Evolutionary conservation across 1,140 invertebrate species (phyloP).

Genomic region (Atta texana): DNA sequence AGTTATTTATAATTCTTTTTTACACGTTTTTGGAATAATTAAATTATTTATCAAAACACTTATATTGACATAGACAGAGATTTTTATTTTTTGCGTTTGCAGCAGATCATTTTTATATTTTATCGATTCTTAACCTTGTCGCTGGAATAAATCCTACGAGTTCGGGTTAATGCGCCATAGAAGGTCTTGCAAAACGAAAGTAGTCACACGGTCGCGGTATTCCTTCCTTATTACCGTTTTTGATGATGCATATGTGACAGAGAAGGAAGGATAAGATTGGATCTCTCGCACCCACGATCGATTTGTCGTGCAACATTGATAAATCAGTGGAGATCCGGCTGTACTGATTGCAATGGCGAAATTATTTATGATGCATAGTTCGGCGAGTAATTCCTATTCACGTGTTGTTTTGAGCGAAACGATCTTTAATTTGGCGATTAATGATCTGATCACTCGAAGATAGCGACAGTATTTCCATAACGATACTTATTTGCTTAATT

Average conservation of each 20-base stretch:
- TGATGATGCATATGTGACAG: conserved; percentile 11
- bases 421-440: neutral
- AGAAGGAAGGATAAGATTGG: conserved; percentile 49
- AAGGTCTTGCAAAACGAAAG: conserved; percentile 52
- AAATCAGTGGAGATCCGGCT: neutral
- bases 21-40: neutral
- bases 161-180: conserved; percentile 48
- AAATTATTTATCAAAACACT: neutral
- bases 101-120: conserved; percentile 5
- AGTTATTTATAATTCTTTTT: neutral
- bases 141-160: conserved; percentile 41
- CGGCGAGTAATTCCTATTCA: neutral
- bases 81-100: neutral
- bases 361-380: conserved; percentile 13
- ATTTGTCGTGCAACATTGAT: conserved; percentile 29
- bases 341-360: neutral
- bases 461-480: neutral
- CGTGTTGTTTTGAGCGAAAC: neutral
- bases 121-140: conserved; percentile 40
- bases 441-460: neutral
- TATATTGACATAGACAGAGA: neutral
- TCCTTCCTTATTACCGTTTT: conserved; percentile 62
- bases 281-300: conserved; percentile 23
- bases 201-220: conserved; percentile 21
- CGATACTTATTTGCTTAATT: conserved; percentile 6